phyloP scores from a whole-genome alignment of 2,113 vertebrate genomes.

The Myotis davidii region DNA sequence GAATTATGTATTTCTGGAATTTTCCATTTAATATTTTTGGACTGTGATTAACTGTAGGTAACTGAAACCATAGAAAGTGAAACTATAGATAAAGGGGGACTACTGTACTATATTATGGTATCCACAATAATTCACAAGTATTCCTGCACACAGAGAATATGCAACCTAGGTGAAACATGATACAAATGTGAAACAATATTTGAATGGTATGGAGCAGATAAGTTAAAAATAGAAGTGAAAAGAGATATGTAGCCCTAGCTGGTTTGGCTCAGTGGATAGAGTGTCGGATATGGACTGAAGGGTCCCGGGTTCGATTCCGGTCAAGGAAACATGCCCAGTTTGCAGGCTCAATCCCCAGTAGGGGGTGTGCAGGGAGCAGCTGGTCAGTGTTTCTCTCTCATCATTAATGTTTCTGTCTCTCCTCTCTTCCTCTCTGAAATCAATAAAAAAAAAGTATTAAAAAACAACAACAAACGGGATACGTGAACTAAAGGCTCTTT shows the following conservation, averaged over 20 bases:
- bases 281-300: not conserved
- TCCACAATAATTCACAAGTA: constrained; percentile 21
- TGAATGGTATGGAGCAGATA: not conserved
- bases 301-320: not conserved
- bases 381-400: not conserved
- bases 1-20: not conserved
- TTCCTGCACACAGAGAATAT: not conserved
- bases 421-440: not conserved
- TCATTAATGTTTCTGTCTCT: not conserved
- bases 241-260: too few relatives aligned
- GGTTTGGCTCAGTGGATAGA: not conserved
- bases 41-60: not conserved
- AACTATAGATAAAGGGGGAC: not conserved
- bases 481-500: not conserved
- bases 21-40: not conserved
- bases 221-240: not conserved
- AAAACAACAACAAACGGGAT: not conserved
- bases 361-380: not conserved
- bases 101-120: not conserved
- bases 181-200: not conserved
- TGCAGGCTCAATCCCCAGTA: not conserved
- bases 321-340: not conserved
- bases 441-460: not conserved
- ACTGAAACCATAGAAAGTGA: not conserved
- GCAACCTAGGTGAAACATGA: not conserved